Evolutionary conservation across 2,888 invertebrate genomes (phyloP), one percentile per base, ranked within the genome.

Genomic region (Thumatha senex): DNA sequence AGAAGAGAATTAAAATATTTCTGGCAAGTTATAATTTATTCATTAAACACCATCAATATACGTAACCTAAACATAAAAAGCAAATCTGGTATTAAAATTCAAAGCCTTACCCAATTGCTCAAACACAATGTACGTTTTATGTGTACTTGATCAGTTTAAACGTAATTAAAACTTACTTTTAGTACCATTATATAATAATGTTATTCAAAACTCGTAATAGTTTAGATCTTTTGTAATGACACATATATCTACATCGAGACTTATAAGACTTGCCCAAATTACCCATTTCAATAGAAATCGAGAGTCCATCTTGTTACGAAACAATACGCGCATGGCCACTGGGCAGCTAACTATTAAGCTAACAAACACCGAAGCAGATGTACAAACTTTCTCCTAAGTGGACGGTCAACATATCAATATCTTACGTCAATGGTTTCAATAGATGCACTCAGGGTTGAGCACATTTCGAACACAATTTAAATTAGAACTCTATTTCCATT

Each of bases 271-370:
- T 67, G 68, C 69, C 72, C 60, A 74, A 77, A 75, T 61, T 70
- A 63, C 60, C 70, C 54, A 61, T 77, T 79, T 74, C 72, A 79
- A 80, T 81, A 82, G 86, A 88, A 88, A 51, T 73, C 74, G 78
- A 85, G 81, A 87, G 86, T 87, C 74, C 69, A 76, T 76, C 58
- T 56, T 62, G 75, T 82, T 83, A 82, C 86, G 85, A 77, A 80
- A 84, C 67, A 65, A 66, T 62, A 70, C 55, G 51, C 66, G 62
- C 54, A 62, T 36, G 14, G 30, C 30, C 70, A 63, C 63, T 67
- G 71, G 66, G 67, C 73, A 73, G 68, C 77, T 80, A 82, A 81
- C 67, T 71, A 71, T 64, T 76, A 72, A 74, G 73, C 76, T 71
- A 81, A 82, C 78, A 70, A 74, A 75, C 76, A 70, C 68, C 59